Percentiles rank a stretch among this genome's conserved stretches.
phyloP scores from a whole-genome alignment of 2,888 invertebrate species.

The Auanema sp. region DNA sequence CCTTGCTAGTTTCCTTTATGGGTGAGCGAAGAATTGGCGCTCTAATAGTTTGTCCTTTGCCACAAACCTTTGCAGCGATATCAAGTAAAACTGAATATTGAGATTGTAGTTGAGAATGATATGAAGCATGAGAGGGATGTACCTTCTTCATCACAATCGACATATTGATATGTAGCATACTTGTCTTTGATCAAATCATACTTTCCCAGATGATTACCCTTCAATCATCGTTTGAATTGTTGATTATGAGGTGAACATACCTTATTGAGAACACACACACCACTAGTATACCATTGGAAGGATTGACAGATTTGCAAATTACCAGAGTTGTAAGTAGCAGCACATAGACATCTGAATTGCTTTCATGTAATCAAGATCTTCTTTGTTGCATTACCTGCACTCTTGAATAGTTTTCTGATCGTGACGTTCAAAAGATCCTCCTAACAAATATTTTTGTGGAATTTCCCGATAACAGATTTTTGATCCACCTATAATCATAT shows the following conservation, averaged over 20 bases:
- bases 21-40: too few relatives aligned
- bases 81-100: constrained; percentile 31
- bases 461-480: constrained; percentile 54
- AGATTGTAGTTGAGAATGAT: not conserved
- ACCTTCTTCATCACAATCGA: constrained; percentile 55
- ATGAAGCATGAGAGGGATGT: constrained; percentile 5
- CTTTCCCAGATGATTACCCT: constrained; percentile 30
- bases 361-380: not conserved
- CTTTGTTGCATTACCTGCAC: constrained; percentile 34
- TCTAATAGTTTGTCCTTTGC: constrained; percentile 12
- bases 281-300: constrained; percentile 48
- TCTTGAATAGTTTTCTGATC: constrained; percentile 46
- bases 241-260: constrained; percentile 32
- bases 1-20: constrained; percentile 3
- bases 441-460: constrained; percentile 45
- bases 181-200: constrained; percentile 56
- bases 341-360: constrained; percentile 41
- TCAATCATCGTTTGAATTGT: not conserved
- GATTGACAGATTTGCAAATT: constrained; percentile 34
- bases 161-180: constrained; percentile 50
- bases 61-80: constrained; percentile 32
- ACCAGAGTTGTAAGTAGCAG: constrained; percentile 29
- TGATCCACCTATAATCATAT: constrained; percentile 18
- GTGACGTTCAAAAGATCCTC: constrained; percentile 46
- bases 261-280: constrained; percentile 51